Base-by-base conservation (phyloP, 2,888 invertebrate genomes). In the Drosophila multiciliata region DNA sequence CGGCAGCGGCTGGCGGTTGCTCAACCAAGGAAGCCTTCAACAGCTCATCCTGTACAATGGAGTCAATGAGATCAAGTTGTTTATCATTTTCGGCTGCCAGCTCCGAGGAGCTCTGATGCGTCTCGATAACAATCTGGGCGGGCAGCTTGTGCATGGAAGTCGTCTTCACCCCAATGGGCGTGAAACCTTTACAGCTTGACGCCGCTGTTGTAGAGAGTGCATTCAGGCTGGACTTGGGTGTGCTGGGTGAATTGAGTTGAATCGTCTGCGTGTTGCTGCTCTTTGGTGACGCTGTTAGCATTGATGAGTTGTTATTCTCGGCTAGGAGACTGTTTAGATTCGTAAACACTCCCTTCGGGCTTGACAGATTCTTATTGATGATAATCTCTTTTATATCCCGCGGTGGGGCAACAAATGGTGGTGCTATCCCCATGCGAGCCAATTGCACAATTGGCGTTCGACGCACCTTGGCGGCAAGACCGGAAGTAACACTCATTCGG, bases 21-120 rank as follows among this genome's bases (percentile, higher is more conserved):
- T 91, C 86, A 5, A 87, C 65, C 23, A 80, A 52, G 5, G 82
- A 64, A 0, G 83, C 49, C 52, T 91, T 91, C 0, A 87, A 67
- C 77, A 93, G 76, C 63, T 93, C 93, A 68, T 93, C 90, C 63
- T 93, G 91, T 0, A 93, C 92, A 68, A 93, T 92, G 0, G 93
- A 92, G 82, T 93, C 91, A 49, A 93, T 93, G 60, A 93, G 89
- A 83, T 93, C 93, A 26, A 93, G 79, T 75, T 93, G 93, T 40
- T 93, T 92, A 62, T 93, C 92, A 63, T 93, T 92, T 68, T 93
- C 93, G 0, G 92, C 92, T 12, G 92, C 92, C 66, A 92, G 72
- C 60, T 92, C 92, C 0, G 92, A 90, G 0, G 92, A 90, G 53
- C 91, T 92, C 61, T 91, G 91, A 77, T 93, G 93, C 29, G 93